Conservation (phyloP, 2,888 invertebrate genomes). For the Eueremaeus valkanovi region DNA sequence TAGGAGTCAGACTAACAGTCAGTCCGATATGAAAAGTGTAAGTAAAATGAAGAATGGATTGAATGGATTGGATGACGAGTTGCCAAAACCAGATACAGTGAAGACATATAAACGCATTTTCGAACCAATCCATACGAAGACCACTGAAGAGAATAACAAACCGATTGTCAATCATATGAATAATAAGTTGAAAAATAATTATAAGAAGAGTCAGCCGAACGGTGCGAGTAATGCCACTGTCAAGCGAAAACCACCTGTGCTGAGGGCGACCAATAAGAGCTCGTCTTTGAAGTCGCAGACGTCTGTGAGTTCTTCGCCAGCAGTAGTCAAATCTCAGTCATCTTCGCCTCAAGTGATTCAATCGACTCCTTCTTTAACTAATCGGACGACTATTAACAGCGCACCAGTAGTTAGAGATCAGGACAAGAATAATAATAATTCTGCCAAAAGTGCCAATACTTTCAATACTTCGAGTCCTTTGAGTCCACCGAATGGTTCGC, state of each 20-base stretch:
- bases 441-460: conserved; percentile 26
- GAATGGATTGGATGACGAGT: conserved; percentile 40
- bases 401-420: not conserved
- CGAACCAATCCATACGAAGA: conserved; percentile 6
- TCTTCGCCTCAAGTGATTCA: conserved; percentile 19
- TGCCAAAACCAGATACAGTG: conserved; percentile 46
- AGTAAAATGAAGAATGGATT: not conserved
- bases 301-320: conserved; percentile 1
- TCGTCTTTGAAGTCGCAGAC: not conserved
- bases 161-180: not conserved
- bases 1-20: not conserved
- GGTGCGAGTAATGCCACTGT: not conserved
- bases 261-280: not conserved
- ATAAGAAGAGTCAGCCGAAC: not conserved
- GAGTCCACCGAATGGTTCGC: not conserved
- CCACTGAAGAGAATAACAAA: not conserved
- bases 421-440: conserved; percentile 28
- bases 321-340: conserved; percentile 10
- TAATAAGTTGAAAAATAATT: conserved; percentile 1
- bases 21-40: conserved; percentile 13
- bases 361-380: not conserved
- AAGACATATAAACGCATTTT: conserved; percentile 40
- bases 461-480: not conserved
- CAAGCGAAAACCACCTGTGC: conserved; percentile 20
- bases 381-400: not conserved